phyloP scores from a whole-genome alignment of 2,797 vertebrate genomes.

The Pseudochirops corinnae region DNA sequence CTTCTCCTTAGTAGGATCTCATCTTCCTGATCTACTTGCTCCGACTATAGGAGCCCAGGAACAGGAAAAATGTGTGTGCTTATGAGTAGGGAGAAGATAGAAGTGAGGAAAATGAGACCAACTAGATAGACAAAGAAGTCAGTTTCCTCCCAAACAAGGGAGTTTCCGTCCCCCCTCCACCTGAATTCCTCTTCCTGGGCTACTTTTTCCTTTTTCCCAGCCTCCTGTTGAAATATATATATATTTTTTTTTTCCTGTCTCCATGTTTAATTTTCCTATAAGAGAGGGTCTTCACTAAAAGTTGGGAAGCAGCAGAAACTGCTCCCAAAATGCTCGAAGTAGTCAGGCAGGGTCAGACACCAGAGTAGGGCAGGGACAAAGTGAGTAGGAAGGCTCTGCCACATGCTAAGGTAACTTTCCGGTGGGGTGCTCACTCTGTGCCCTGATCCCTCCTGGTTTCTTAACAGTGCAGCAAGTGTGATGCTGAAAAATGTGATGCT shows the following conservation, averaged over 20 bases:
- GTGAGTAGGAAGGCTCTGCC: slow-evolving; percentile 28
- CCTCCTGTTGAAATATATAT: slow-evolving; percentile 21
- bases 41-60: slow-evolving; percentile 28
- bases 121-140: not conserved
- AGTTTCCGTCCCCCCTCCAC: not conserved
- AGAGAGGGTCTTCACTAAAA: not conserved
- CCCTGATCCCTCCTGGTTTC: not conserved
- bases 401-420: not conserved
- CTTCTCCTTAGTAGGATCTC: slow-evolving; percentile 1
- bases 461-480: not conserved
- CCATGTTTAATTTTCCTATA: slow-evolving; percentile 29
- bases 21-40: slow-evolving; percentile 18
- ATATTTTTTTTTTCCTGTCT: slow-evolving; percentile 36
- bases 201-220: slow-evolving; percentile 43
- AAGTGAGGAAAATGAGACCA: slow-evolving; percentile 32
- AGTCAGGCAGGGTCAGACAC: slow-evolving; percentile 55
- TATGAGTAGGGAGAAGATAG: slow-evolving; percentile 71
- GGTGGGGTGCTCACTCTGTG: not conserved
- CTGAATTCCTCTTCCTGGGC: not conserved
- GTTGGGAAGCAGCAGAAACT: not conserved
- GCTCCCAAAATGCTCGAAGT: not conserved
- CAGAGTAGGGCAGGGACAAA: slow-evolving; percentile 10
- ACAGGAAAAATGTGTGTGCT: not conserved
- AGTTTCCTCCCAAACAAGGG: not conserved
- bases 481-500: slow-evolving; percentile 24